Conservation (phyloP, 1,140 invertebrate species). For the Calephelis virginiensis region DNA sequence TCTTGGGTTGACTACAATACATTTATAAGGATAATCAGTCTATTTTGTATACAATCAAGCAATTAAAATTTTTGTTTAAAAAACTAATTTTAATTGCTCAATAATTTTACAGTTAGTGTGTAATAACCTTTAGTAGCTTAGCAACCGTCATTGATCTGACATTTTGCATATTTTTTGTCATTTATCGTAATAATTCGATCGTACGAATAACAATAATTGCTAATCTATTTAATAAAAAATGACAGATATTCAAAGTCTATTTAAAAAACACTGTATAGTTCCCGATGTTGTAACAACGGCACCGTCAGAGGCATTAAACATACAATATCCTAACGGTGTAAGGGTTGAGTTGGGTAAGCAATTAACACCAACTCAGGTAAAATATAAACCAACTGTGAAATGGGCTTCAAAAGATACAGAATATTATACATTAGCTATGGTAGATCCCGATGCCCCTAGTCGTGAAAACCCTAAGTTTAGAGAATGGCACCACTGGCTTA, state of each 20-base stretch:
- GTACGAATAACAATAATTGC: neutral
- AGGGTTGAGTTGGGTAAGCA: slow-evolving; percentile 50
- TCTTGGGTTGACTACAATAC: too few species aligned
- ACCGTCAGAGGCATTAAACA: slow-evolving; percentile 51
- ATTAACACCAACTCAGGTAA: slow-evolving; percentile 64
- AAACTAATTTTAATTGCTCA: too few species aligned
- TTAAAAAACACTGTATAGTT: slow-evolving; percentile 58
- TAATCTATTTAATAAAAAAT: slow-evolving; percentile 31
- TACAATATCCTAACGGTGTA: slow-evolving; percentile 28
- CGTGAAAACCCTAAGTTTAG: slow-evolving; percentile 87
- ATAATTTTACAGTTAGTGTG: neutral
- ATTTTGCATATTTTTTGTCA: slow-evolving; percentile 4
- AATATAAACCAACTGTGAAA: slow-evolving; percentile 58
- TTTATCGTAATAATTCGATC: neutral
- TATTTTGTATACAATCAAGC: too few species aligned
- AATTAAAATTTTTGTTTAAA: too few species aligned
- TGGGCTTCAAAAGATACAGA: slow-evolving; percentile 61
- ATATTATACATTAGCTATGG: slow-evolving; percentile 89
- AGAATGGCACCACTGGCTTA: slow-evolving; percentile 96
- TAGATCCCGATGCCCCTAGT: slow-evolving; percentile 94
- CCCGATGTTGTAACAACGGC: slow-evolving; percentile 58
- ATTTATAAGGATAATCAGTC: too few species aligned
- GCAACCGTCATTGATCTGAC: slow-evolving; percentile 22
- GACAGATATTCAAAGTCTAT: slow-evolving; percentile 53
- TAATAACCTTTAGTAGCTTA: slow-evolving; percentile 23